A percentile compares a stretch with the other conserved stretches of the same genome.
Conservation (phyloP, 2,888 invertebrate genomes). For the Ethmia dodecea region DNA sequence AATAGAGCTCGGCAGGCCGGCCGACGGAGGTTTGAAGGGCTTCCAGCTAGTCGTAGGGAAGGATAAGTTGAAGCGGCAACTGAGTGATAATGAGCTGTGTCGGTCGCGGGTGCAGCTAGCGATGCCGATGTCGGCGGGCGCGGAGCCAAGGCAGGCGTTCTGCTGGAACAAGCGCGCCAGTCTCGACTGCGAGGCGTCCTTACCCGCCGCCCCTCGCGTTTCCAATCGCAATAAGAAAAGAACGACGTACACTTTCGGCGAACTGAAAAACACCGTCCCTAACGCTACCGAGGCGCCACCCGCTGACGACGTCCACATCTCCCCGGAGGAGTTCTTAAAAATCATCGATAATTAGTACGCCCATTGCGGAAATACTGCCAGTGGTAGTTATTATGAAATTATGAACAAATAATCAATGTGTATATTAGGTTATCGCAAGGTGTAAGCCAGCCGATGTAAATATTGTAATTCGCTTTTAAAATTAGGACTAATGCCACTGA, state of each 20-base stretch:
- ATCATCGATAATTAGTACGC: conserved; percentile 51
- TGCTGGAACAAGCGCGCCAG: conserved; percentile 55
- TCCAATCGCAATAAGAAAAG: conserved; percentile 29
- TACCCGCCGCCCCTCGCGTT: conserved; percentile 23
- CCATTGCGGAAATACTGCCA: conserved; percentile 18
- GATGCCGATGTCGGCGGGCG: conserved; percentile 72
- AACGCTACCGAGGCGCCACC: conserved; percentile 40
- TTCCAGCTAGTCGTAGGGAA: conserved; percentile 63
- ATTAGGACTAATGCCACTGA: conserved; percentile 66
- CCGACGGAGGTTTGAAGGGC: conserved; percentile 39
- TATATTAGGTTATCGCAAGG: conserved; percentile 51
- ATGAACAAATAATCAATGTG: conserved; percentile 48
- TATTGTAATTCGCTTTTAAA: conserved; percentile 73
- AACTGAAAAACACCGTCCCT: conserved; percentile 65
- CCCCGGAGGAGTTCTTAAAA: conserved; percentile 60
- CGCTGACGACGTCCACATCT: conserved; percentile 43
- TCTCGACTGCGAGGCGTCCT: conserved; percentile 45
- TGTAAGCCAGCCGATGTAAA: conserved; percentile 62
- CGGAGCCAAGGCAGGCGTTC: conserved; percentile 56
- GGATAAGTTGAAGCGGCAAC: conserved; percentile 57
- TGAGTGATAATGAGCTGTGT: conserved; percentile 63
- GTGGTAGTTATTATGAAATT: conserved; percentile 30
- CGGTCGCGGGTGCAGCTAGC: conserved; percentile 51
- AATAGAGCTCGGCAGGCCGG: conserved; percentile 37
- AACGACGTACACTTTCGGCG: conserved; percentile 62